Evolutionary conservation across 1,140 invertebrate species (phyloP).

Genomic region (Aphelenchoides besseyi): DNA sequence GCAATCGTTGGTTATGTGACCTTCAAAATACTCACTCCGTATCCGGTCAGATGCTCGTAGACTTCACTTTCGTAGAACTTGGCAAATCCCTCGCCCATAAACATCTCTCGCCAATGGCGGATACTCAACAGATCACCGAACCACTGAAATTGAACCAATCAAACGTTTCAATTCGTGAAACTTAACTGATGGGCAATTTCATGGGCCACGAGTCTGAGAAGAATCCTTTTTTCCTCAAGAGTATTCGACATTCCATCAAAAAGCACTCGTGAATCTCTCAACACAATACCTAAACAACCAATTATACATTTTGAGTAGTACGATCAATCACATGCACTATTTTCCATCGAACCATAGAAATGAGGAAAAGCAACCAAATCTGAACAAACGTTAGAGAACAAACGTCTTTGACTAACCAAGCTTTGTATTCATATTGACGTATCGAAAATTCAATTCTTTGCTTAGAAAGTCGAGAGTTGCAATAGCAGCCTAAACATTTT

Average conservation of each 20-base stretch:
- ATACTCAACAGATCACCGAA: not conserved
- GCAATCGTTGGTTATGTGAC: not conserved
- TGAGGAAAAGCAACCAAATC: not conserved
- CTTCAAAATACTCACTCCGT: not conserved
- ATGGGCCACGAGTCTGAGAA: not conserved
- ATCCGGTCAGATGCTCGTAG: not conserved
- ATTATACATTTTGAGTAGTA: too few species aligned
- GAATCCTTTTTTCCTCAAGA: not conserved
- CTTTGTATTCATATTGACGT: not conserved
- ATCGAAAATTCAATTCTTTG: not conserved
- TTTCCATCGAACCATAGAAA: slow-evolving; percentile 8
- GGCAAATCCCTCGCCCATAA: not conserved
- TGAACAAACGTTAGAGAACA: slow-evolving; percentile 8
- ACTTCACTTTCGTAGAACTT: not conserved
- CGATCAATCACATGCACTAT: too few species aligned
- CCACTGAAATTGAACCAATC: not conserved
- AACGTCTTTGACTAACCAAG: not conserved
- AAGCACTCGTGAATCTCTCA: not conserved
- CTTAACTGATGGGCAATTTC: not conserved
- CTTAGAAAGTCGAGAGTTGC: not conserved
- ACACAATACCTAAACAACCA: too few species aligned
- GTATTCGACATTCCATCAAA: not conserved
- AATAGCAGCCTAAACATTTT: not conserved
- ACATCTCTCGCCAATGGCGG: not conserved
- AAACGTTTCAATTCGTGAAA: too few species aligned